Conservation (phyloP, 2,113 vertebrate genomes). For the Bostrychus sinensis region DNA sequence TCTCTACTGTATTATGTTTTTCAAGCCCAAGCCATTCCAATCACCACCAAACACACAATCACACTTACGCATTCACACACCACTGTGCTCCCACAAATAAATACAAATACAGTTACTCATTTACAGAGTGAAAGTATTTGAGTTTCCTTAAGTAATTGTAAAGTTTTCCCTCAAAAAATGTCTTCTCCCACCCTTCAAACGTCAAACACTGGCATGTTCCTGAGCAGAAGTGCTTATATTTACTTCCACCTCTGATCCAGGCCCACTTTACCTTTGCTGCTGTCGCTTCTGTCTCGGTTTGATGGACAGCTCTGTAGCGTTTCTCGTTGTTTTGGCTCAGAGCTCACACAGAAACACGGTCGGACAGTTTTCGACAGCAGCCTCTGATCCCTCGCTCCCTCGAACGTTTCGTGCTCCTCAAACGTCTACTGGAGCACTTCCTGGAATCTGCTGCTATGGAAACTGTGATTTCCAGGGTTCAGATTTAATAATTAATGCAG, state of each 20-base stretch:
- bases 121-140: no score
- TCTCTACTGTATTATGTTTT: no score
- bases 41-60: no score
- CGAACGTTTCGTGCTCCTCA: slow-evolving; percentile 13
- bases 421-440: slow-evolving; percentile 45
- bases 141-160: no score
- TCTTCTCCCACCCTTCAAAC: no score
- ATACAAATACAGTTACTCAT: no score
- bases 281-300: slow-evolving; percentile 77
- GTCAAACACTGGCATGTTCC: no score
- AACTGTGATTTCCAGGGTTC: slow-evolving; percentile 71
- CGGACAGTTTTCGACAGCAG: slow-evolving; percentile 11
- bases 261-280: slow-evolving; percentile 73
- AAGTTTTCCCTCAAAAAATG: no score
- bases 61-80: no score
- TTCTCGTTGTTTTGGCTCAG: slow-evolving; percentile 12
- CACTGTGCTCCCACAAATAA: no score
- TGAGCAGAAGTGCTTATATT: background rate
- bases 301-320: slow-evolving; percentile 32
- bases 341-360: slow-evolving; percentile 24
- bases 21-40: no score
- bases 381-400: slow-evolving; percentile 37
- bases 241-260: slow-evolving; percentile 27
- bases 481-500: slow-evolving; percentile 62
- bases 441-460: slow-evolving; percentile 67